A percentile compares a stretch with the other conserved stretches of the same genome.
These are phyloP conservation scores for Leuciscus waleckii DNA, from an alignment of 2,797 vertebrate species.

Conservation along the genomic window DNA sequence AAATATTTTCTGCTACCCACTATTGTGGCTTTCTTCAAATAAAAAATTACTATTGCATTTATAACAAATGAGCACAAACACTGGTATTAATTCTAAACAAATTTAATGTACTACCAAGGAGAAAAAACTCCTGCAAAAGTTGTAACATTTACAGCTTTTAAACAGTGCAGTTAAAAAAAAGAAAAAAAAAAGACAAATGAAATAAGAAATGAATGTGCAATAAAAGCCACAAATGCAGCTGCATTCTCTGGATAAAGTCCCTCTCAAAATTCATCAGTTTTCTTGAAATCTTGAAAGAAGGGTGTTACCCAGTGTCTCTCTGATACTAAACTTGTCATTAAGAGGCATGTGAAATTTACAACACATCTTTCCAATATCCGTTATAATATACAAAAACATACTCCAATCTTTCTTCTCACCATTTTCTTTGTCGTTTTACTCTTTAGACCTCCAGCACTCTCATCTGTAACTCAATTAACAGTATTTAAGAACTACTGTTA, in stretches of 20 bases:
- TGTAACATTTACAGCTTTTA: not conserved
- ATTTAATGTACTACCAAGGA: not conserved
- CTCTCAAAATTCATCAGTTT: not conserved
- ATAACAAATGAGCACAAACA: not conserved
- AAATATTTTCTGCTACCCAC: not conserved
- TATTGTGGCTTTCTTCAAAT: not conserved
- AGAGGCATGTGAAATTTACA: not conserved
- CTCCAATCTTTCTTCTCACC: not conserved
- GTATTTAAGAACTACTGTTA: not conserved
- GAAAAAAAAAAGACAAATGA: not conserved
- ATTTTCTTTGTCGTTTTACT: not conserved
- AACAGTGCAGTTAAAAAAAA: not conserved
- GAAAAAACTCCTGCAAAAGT: not conserved
- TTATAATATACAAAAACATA: constrained; percentile 5
- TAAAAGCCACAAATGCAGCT: not conserved
- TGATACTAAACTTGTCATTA: not conserved
- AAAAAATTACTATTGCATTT: not conserved
- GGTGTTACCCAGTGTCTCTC: not conserved
- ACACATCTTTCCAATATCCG: not conserved
- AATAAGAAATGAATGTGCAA: not conserved
- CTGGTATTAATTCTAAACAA: not conserved
- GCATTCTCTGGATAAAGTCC: not conserved
- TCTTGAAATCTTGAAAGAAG: not conserved
- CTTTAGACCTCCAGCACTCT: not conserved
- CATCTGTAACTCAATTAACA: not conserved